Base-by-base conservation (phyloP, 1,140 invertebrate genomes). In the Ceratosolen solmsi region DNA sequence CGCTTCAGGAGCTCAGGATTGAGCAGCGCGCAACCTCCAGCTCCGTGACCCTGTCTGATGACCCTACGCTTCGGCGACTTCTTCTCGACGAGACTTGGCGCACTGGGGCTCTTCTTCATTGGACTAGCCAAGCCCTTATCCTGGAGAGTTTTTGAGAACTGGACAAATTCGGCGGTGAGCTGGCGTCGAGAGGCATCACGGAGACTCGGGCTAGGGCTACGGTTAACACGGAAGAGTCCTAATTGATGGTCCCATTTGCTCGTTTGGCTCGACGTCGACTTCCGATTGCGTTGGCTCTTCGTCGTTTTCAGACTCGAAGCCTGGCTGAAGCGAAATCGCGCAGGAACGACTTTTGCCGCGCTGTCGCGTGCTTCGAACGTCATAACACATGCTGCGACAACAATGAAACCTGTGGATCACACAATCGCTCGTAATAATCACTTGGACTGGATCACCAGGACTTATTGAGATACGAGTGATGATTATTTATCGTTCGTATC, bases 351-450 rank as follows among this genome's bases (percentile, higher is more conserved):
- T 88, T 97, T 97, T 0, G 96, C 96, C 0, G 96, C 96, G 60
- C 95, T 96, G 88, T 97, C 96, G 0, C 96, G 92, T 0, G 96
- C 96, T 88, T 98, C 97, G 86, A 98, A 98, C 0, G 97, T 98
- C 96, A 98, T 97, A n/a, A 98, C 97, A 85, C 96, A 98, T 0
- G 96, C 96, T 9, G 97, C 97, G 1, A 98, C 96, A 7, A 98
- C 96, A 78, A 98, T 97, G 87, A 98, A 97, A 25, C 96, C 96
- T 97, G 54, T 25, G 30, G 27, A n/a, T 0, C 20, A 38, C 2
- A 33, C n/a, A 68, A n/a, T n/a, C n/a, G n/a, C n/a, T n/a, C n/a
- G n/a, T n/a, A n/a, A n/a, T n/a, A n/a, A n/a, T n/a, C n/a, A n/a
- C n/a, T n/a, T n/a, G n/a, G n/a, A n/a, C n/a, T n/a, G n/a, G n/a